Base-by-base conservation (phyloP, 2,888 invertebrate species). In the Gibbula magus region DNA sequence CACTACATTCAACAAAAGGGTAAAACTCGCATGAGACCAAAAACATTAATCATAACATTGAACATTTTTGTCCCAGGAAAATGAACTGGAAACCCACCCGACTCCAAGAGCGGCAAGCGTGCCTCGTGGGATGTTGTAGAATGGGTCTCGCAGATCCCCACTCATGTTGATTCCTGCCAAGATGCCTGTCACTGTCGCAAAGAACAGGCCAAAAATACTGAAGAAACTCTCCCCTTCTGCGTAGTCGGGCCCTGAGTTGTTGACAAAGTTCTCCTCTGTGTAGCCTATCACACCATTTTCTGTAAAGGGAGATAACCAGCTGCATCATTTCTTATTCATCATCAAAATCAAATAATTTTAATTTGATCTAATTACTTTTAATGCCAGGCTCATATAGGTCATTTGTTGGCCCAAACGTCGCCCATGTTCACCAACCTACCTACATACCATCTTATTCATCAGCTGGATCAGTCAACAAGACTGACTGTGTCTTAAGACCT, bases 161-260 rank as follows among this genome's bases (percentile, higher is more conserved):
- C 98, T 98, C 99, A 99, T 99, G 92, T 99, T 99, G 88, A 99
- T 98, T 51, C 99, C 99, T 7, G 99, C 97, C 86, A 99, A 94
- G 83, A 99, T 97, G 20, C 99, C 99, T 73, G 99, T 98, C 35
- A 99, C 97, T 0, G 99, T 98, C 18, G 99, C 98, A 92, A 99
- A 99, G 93, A 99, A 99, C 1, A 99, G 97, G 45, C 99, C 99
- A 93, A 99, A 98, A 56, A 98, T 97, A 76, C 96, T 96, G 93
- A 99, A 99, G 96, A 98, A 99, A 82, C 96, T 96, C 89, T 98
- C 96, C 10, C 95, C 96, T 78, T 96, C 95, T 77, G 95, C 94
- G 93, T 97, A 98, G 77, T 95, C 94, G 0, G 97, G 95, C 94
- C 96, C 96, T 61, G 96, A 95, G 92, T 98, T 98, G 87, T 96